Evolutionary conservation across 2,113 vertebrate genomes (phyloP).

Genomic region (Gobius niger): DNA sequence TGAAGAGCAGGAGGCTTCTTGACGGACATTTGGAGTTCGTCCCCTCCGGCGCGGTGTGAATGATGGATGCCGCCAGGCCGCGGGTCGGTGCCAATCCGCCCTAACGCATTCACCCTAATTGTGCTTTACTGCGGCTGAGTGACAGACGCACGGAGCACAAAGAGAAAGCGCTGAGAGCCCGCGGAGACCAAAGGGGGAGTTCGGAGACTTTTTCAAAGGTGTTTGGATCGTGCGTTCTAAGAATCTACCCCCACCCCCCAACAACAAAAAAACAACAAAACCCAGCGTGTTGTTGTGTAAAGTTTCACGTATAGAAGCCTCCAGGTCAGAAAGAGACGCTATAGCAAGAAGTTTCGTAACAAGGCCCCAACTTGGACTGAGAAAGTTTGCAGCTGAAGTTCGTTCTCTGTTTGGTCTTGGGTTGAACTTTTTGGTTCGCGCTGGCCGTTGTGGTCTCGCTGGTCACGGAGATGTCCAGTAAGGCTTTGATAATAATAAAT

Average conservation of each 20-base stretch:
- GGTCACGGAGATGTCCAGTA: too few relatives aligned
- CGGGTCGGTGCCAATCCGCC: conserved; percentile 19
- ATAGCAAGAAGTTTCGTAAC: not conserved
- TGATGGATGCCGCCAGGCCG: conserved; percentile 9
- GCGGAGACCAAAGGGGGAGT: not conserved
- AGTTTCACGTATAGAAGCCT: not conserved
- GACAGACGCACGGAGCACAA: conserved; percentile 21
- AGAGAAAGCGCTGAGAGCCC: conserved; percentile 2
- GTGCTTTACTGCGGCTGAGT: conserved; percentile 21
- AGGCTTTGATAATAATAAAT: too few relatives aligned
- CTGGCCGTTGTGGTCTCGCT: too few relatives aligned
- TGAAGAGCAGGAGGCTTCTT: conserved; percentile 1
- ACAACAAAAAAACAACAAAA: too few relatives aligned
- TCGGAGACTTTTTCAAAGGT: conserved; percentile 5
- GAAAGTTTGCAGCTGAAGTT: not conserved
- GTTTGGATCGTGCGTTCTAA: not conserved
- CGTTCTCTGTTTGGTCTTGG: too few relatives aligned
- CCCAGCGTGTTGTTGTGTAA: not conserved
- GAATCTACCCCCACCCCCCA: too few relatives aligned
- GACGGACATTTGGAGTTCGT: conserved; percentile 51
- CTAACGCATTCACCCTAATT: conserved; percentile 56
- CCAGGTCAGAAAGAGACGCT: not conserved
- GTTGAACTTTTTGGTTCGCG: too few relatives aligned
- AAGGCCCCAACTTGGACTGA: not conserved
- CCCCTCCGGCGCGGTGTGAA: conserved; percentile 50